These are phyloP conservation scores for Podarcis lilfordi DNA, from an alignment of 2,797 vertebrate genomes.

Conservation along the genomic window DNA sequence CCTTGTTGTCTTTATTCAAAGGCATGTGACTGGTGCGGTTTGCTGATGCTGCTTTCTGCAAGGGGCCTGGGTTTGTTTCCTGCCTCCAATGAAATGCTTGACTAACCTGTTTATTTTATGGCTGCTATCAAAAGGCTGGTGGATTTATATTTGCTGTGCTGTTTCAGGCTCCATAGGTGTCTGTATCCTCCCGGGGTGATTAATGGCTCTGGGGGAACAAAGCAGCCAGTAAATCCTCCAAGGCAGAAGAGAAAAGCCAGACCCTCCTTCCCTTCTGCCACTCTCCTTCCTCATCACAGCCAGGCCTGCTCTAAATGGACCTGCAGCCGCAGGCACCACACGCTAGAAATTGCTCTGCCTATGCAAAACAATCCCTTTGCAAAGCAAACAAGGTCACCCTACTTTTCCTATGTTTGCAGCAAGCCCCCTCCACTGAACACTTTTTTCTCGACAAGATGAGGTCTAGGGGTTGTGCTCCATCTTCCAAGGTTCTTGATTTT, in stretches of 20 bases:
- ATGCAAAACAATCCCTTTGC: background rate
- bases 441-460: background rate
- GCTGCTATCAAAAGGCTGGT: constrained; percentile 32
- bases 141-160: constrained; percentile 23
- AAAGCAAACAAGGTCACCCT: background rate
- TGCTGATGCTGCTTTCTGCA: background rate
- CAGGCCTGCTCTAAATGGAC: background rate
- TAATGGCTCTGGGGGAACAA: constrained; percentile 57
- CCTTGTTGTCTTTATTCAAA: background rate
- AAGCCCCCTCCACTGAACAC: no score
- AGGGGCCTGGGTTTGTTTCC: background rate
- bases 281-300: constrained; percentile 12
- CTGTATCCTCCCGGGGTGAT: constrained; percentile 35
- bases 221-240: constrained; percentile 45
- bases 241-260: constrained; percentile 41
- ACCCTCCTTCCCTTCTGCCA: background rate
- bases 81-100: constrained; percentile 4
- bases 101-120: constrained; percentile 50
- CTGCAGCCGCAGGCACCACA: background rate
- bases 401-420: accelerated
- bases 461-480: background rate
- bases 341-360: background rate
- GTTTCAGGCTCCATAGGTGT: constrained; percentile 22
- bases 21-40: accelerated
- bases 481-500: background rate